Percentiles rank a stretch among this genome's conserved stretches.
Conservation (phyloP, 2,888 invertebrate species). For the Caenorhabditis zanzibari region DNA sequence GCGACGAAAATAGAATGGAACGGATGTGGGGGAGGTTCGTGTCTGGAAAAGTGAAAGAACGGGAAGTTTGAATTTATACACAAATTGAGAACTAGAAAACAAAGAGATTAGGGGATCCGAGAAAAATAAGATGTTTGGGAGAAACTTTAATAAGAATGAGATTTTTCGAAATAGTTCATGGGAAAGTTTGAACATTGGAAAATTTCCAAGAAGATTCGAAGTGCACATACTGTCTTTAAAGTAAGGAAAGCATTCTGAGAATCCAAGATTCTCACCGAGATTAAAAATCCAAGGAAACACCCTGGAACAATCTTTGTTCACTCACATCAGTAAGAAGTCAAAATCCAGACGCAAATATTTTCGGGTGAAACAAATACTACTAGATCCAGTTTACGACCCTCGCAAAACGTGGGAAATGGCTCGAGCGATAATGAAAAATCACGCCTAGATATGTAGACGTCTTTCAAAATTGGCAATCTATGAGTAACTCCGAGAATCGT, state of each 20-base stretch:
- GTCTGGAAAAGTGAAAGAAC: neutral
- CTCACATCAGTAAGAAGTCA: neutral
- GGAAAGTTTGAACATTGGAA: neutral
- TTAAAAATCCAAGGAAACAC: neutral
- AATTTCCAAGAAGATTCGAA: neutral
- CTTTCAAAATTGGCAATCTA: constrained; percentile 1
- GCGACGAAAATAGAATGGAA: constrained; percentile 30
- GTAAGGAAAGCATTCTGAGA: too few relatives aligned
- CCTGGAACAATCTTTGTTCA: neutral
- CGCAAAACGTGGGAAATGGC: neutral
- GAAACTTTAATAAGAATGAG: neutral
- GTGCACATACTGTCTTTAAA: too few relatives aligned
- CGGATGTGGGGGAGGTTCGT: constrained; percentile 24
- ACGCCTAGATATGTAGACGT: constrained; percentile 10
- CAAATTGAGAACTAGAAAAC: neutral
- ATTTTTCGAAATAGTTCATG: neutral
- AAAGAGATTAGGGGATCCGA: neutral
- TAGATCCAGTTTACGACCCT: constrained; percentile 10
- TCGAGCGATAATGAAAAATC: neutral
- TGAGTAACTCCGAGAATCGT: neutral
- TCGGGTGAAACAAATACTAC: neutral
- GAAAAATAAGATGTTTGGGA: neutral
- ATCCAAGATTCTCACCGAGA: neutral
- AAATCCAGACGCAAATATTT: constrained; percentile 6
- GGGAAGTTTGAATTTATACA: neutral